phyloP scores from a whole-genome alignment of 2,113 vertebrate genomes.

The Falco punctatus region DNA sequence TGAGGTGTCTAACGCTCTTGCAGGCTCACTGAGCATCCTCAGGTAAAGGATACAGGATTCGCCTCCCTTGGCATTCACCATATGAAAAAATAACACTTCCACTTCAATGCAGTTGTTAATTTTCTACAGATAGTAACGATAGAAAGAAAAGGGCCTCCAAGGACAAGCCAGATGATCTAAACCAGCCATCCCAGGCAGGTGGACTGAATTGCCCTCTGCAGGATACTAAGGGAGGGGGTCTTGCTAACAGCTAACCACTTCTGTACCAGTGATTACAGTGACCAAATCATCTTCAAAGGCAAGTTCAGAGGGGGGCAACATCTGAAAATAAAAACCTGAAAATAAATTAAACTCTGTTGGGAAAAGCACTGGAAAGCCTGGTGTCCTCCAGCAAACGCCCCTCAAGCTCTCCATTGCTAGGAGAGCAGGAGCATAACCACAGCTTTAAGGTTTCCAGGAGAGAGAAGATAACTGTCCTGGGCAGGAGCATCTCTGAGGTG shows the following conservation, averaged over 20 bases:
- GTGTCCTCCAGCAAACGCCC: background rate
- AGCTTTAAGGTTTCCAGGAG: background rate
- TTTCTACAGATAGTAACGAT: background rate
- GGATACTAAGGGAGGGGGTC: background rate
- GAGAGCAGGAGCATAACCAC: background rate
- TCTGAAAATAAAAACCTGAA: background rate
- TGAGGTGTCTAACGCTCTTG: background rate
- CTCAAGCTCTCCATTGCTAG: background rate
- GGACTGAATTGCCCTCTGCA: background rate
- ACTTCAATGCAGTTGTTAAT: background rate
- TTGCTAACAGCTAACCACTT: background rate
- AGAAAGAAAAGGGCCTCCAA: background rate
- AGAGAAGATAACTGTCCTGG: background rate
- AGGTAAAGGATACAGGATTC: background rate
- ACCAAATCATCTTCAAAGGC: background rate
- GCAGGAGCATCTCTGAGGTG: background rate
- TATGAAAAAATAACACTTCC: constrained; percentile 7
- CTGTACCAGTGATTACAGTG: background rate
- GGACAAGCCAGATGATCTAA: background rate
- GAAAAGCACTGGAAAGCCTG: background rate
- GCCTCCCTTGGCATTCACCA: background rate
- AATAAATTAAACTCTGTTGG: background rate
- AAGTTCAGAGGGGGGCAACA: background rate
- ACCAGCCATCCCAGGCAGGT: background rate
- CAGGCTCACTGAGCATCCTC: background rate